phyloP scores from a whole-genome alignment of 2,113 vertebrate genomes.

The Actenoides lindsayi region DNA sequence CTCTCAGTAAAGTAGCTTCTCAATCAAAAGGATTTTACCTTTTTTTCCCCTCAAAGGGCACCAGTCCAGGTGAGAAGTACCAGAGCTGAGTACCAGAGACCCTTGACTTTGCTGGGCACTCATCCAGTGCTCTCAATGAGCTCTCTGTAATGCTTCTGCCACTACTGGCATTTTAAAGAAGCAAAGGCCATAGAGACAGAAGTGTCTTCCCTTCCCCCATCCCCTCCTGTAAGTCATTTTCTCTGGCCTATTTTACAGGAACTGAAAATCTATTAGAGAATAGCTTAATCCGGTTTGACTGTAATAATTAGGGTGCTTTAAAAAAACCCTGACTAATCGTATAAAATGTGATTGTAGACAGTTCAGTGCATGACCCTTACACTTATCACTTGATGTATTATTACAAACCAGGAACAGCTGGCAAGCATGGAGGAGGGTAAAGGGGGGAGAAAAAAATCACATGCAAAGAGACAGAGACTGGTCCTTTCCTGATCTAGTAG shows the following conservation, averaged over 20 bases:
- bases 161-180: background rate
- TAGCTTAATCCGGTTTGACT: constrained; percentile 63
- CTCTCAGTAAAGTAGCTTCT: background rate
- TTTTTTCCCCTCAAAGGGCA: background rate
- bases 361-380: constrained; percentile 48
- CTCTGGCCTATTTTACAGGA: constrained; percentile 61
- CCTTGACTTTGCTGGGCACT: background rate
- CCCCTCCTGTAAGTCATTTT: background rate
- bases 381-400: constrained; percentile 47
- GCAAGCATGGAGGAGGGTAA: constrained; percentile 8
- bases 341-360: constrained; percentile 60
- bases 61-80: background rate
- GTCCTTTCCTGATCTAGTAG: background rate
- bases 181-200: background rate
- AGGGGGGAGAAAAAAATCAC: background rate
- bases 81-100: background rate
- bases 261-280: constrained; percentile 65
- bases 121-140: background rate
- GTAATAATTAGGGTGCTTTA: constrained; percentile 65
- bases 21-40: background rate
- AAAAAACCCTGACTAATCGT: constrained; percentile 59
- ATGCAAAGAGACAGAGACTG: background rate
- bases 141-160: background rate
- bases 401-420: constrained; percentile 40
- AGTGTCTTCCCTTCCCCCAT: background rate